These are phyloP conservation scores for Caenorhabditis zanzibari DNA, from an alignment of 2,888 invertebrate species.

Conservation along the genomic window DNA sequence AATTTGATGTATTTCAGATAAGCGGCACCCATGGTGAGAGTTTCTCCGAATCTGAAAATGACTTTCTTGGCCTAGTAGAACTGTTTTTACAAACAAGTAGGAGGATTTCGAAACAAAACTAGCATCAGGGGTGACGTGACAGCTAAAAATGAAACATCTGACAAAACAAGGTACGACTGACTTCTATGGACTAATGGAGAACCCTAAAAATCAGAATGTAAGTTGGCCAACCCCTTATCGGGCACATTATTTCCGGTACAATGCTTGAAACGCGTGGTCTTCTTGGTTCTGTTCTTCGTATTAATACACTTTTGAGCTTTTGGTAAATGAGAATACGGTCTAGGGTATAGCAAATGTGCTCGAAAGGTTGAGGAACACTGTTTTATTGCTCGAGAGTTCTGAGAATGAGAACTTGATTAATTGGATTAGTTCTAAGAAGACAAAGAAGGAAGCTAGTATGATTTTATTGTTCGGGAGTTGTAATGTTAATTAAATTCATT, in stretches of 20 bases:
- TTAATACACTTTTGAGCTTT: not conserved
- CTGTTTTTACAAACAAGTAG: not conserved
- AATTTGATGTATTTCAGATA: constrained; percentile 7
- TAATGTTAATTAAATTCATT: no score
- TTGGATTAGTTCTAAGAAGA: no score
- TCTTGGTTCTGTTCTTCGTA: constrained; percentile 14
- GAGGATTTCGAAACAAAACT: not conserved
- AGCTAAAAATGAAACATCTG: not conserved
- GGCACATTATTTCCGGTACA: constrained; percentile 5
- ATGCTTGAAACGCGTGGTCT: constrained; percentile 3
- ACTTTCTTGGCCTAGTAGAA: no score
- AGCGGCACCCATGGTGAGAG: constrained; percentile 3
- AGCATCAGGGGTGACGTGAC: not conserved
- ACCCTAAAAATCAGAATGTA: not conserved
- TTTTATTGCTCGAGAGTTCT: no score
- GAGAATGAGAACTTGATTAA: no score
- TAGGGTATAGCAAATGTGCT: no score
- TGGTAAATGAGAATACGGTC: no score
- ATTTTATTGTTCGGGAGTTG: no score
- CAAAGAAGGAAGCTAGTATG: no score
- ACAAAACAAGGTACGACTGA: not conserved
- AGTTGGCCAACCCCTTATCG: constrained; percentile 1
- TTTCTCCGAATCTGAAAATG: not conserved
- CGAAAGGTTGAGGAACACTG: not conserved
- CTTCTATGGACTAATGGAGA: not conserved